These are phyloP conservation scores for Chascanopsetta lugubris DNA, from an alignment of 2,113 vertebrate species.

Conservation along the genomic window DNA sequence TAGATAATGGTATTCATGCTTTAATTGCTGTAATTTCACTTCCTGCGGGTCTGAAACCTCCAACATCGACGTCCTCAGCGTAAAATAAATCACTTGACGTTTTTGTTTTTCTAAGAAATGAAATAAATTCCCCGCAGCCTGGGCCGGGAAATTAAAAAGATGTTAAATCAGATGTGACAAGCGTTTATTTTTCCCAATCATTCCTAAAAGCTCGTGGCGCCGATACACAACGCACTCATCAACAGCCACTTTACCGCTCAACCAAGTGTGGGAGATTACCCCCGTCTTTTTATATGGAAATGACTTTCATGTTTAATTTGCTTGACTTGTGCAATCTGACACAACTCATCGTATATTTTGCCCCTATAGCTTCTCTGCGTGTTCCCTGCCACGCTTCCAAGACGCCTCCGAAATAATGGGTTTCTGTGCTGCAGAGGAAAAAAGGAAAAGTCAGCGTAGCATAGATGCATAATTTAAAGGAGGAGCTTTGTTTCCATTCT, in stretches of 20 bases:
- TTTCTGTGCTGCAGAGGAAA: slow-evolving; percentile 1
- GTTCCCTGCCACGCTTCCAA: background rate
- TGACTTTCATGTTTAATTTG: slow-evolving; percentile 26
- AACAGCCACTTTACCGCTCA: background rate
- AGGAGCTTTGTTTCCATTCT: slow-evolving; percentile 26
- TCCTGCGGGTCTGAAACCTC: background rate
- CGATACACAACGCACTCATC: background rate
- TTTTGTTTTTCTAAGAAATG: background rate
- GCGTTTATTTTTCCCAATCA: background rate
- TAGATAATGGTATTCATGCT: too few species aligned
- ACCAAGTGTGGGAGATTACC: slow-evolving; percentile 8
- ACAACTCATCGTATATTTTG: slow-evolving; percentile 2
- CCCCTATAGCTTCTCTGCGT: slow-evolving; percentile 18
- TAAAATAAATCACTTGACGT: background rate
- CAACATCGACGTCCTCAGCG: background rate
- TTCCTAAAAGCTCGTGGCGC: background rate
- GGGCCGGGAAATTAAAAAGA: background rate
- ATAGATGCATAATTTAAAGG: slow-evolving; percentile 49
- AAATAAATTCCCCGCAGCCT: background rate
- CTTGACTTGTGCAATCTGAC: slow-evolving; percentile 3
- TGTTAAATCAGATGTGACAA: background rate
- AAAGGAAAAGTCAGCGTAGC: too few species aligned
- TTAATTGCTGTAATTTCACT: too few species aligned
- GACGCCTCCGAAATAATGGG: background rate
- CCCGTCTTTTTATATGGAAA: slow-evolving; percentile 34